A percentile compares a stretch with the other conserved stretches of the same genome.
Conservation (phyloP, 2,888 invertebrate genomes). For the Synergus gifuensis region DNA sequence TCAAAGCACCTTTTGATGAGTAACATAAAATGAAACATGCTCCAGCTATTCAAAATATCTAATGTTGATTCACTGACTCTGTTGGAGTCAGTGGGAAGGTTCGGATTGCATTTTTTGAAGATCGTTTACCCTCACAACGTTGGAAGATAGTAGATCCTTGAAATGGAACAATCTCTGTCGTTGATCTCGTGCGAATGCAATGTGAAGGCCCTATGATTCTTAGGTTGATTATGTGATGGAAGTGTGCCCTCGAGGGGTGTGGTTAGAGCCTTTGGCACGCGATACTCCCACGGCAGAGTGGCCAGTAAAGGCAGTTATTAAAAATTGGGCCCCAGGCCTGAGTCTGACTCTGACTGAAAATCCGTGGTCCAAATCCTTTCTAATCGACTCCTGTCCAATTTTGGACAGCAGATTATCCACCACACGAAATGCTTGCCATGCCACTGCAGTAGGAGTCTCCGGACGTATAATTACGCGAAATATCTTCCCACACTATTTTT, state of each 20-base stretch:
- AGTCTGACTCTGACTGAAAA: conserved; percentile 50
- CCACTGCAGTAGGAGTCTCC: conserved; percentile 58
- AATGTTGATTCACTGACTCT: not conserved
- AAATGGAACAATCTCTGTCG: conserved; percentile 39
- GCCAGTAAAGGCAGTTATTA: conserved; percentile 62
- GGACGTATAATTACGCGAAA: conserved; percentile 63
- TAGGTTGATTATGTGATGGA: conserved; percentile 52
- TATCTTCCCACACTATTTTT: conserved; percentile 71
- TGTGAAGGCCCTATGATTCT: conserved; percentile 52
- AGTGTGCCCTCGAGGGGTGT: conserved; percentile 60
- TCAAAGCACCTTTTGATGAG: not conserved
- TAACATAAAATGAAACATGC: not conserved
- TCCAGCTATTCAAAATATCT: not conserved
- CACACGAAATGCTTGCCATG: conserved; percentile 60
- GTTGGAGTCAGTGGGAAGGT: not conserved
- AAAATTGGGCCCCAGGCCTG: conserved; percentile 60
- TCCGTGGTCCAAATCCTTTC: conserved; percentile 52
- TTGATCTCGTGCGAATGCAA: conserved; percentile 44
- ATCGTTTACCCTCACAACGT: conserved; percentile 25
- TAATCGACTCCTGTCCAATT: conserved; percentile 40
- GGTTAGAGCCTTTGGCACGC: conserved; percentile 57
- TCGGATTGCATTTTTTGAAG: conserved; percentile 23
- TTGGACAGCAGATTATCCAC: conserved; percentile 62
- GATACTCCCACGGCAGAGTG: conserved; percentile 61
- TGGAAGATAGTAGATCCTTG: conserved; percentile 19